Evolutionary conservation across 2,113 vertebrate species (phyloP).

Genomic region (Synchiropus splendidus): DNA sequence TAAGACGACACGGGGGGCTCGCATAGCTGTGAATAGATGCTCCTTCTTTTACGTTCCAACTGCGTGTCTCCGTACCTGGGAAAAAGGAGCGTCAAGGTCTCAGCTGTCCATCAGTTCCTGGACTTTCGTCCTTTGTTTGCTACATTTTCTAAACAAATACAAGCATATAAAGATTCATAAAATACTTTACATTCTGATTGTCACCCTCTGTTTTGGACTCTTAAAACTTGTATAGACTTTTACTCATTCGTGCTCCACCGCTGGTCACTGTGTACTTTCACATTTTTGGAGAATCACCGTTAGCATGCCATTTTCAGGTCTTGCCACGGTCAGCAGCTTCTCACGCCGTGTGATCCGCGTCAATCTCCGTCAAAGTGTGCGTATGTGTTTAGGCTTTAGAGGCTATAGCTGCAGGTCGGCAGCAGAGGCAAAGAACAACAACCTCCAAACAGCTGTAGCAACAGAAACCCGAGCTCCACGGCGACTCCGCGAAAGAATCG

Average conservation of each 20-base stretch:
- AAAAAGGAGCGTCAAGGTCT: conserved; percentile 19
- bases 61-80: conserved; percentile 21
- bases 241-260: too few relatives aligned
- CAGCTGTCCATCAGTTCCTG: conserved; percentile 30
- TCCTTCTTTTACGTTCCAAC: conserved; percentile 2
- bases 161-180: too few relatives aligned
- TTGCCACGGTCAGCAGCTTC: conserved; percentile 13
- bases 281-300: conserved; percentile 7
- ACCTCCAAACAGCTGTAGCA: conserved; percentile 62
- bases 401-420: conserved; percentile 43
- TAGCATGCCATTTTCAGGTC: conserved; percentile 4
- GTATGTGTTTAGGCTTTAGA: conserved; percentile 39
- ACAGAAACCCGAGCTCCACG: conserved; percentile 56
- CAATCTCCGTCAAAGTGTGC: conserved; percentile 12
- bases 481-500: conserved; percentile 27
- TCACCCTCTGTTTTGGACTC: too few relatives aligned
- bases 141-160: too few relatives aligned
- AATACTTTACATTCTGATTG: too few relatives aligned
- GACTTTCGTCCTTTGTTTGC: conserved; percentile 18
- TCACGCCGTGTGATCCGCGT: conserved; percentile 16
- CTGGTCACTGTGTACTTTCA: too few relatives aligned
- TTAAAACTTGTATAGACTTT: too few relatives aligned
- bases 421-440: conserved; percentile 55
- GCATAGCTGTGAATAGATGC: conserved; percentile 27
- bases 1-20: conserved; percentile 30